A percentile compares a stretch with the other conserved stretches of the same genome.
phyloP scores from a whole-genome alignment of 1,140 invertebrate genomes.

The Leptonema lineaticorne region DNA sequence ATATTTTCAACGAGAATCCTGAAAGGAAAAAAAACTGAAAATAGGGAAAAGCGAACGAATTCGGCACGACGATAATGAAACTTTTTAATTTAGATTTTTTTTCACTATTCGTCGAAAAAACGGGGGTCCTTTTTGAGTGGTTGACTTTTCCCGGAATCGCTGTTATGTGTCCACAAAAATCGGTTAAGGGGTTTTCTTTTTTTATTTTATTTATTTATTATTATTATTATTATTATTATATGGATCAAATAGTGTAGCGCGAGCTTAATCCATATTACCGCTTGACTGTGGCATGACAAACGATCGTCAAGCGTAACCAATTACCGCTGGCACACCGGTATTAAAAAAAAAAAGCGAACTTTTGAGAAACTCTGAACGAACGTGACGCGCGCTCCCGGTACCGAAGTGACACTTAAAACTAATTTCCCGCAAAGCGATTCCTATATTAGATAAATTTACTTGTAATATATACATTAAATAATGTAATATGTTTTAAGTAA shows the following conservation, averaged over 20 bases:
- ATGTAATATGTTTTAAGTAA: no score
- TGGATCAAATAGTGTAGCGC: constrained; percentile 21
- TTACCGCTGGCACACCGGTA: constrained; percentile 28
- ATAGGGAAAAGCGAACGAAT: not conserved
- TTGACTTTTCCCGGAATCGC: constrained; percentile 18
- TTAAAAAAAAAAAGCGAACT: constrained; percentile 21
- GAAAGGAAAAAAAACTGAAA: no score
- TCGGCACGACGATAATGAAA: not conserved
- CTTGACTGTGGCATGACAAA: constrained; percentile 35
- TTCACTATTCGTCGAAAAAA: not conserved
- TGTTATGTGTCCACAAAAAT: constrained; percentile 12
- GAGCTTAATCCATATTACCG: constrained; percentile 28
- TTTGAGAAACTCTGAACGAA: constrained; percentile 26
- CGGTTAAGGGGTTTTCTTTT: no score
- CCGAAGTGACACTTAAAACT: not conserved
- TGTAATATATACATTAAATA: not conserved
- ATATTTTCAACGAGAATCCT: no score
- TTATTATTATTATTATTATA: no score
- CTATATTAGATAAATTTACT: not conserved
- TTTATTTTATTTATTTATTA: no score
- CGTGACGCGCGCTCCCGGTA: constrained; percentile 3
- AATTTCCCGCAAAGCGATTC: not conserved
- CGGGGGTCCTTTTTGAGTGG: constrained; percentile 24
- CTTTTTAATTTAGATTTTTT: constrained; percentile 8
- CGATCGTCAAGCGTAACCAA: constrained; percentile 39